Conservation (phyloP, 2,113 vertebrate genomes). For the Prunella himalayana region DNA sequence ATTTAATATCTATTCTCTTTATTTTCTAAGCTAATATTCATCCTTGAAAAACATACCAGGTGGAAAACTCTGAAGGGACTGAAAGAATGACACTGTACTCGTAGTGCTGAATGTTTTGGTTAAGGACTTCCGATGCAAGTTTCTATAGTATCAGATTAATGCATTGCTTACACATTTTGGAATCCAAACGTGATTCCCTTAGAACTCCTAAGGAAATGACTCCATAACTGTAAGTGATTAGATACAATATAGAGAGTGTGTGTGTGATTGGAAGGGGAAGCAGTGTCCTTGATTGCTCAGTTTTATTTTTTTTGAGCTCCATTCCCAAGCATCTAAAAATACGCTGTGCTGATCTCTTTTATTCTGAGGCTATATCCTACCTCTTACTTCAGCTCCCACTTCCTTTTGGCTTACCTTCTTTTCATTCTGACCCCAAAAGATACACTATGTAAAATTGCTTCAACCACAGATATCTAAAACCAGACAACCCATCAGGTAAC, state of each 20-base stretch:
- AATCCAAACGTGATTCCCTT: conserved; percentile 16
- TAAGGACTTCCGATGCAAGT: background rate
- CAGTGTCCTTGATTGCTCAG: conserved; percentile 49
- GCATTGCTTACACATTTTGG: conserved; percentile 13
- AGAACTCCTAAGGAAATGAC: conserved; percentile 59
- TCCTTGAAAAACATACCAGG: background rate
- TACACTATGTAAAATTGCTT: background rate
- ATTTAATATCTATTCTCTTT: background rate
- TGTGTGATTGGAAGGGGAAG: conserved; percentile 55
- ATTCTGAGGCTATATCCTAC: conserved; percentile 57
- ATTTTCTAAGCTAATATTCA: background rate
- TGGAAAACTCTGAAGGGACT: background rate
- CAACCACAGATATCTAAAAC: background rate
- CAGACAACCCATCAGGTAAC: background rate
- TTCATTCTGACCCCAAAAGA: background rate
- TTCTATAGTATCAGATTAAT: background rate
- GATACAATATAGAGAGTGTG: conserved; percentile 37
- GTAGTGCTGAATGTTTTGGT: background rate
- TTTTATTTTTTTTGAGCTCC: conserved; percentile 26
- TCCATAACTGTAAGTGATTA: conserved; percentile 39
- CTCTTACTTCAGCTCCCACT: conserved; percentile 36
- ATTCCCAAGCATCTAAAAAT: conserved; percentile 65
- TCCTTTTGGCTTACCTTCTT: conserved; percentile 46
- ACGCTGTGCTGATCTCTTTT: conserved; percentile 6
- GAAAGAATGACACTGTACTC: background rate